Evolutionary conservation across 2,888 invertebrate genomes (phyloP), one percentile per base, ranked within the genome.

Genomic region (Agelastica alni): DNA sequence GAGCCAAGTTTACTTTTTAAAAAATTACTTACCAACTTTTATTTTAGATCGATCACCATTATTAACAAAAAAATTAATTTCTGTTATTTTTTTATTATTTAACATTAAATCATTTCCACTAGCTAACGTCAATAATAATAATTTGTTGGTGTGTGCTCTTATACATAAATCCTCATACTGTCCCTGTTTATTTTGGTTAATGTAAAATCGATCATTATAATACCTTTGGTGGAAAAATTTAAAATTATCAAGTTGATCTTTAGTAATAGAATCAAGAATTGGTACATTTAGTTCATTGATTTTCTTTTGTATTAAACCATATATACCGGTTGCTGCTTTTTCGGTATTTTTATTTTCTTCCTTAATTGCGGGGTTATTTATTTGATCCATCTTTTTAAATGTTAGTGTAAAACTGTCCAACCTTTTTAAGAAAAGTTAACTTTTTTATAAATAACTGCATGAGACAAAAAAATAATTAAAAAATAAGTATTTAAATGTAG

Each of bases 141-240:
- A 37, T 47, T 58, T 63, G 28, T 67, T 67, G 14, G 66, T 57
- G 37, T 67, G 67, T 20, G 66, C 41, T 31, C 61, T 53, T 6
- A 61, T 46, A 10, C 53, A 31, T 10, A 52, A 37, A 37, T 61
- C 61, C 12, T 56, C 47, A 31, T 53, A 37, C 1, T 22, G 34
- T 16, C 26, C 34, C 10, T 51, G 36, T 36, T 63, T 59, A 30
- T 45, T 45, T 39, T 36, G 42, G 14, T 61, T 51, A 3, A 17
- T 36, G 32, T 58, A 62, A 39, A 61, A 64, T 31, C 56, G 51
- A 44, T 66, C 58, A 42, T 59, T 58, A 41, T 61, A 66, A 52
- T 65, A 64, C 10, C 60, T 55, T 20, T 46, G 13, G 28, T 65
- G 53, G 32, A 53, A 65, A 14, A 54, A 58, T 26, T 56, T 51